Base-by-base conservation (phyloP, 2,113 vertebrate species). In the Sylvilagus bachmani region DNA sequence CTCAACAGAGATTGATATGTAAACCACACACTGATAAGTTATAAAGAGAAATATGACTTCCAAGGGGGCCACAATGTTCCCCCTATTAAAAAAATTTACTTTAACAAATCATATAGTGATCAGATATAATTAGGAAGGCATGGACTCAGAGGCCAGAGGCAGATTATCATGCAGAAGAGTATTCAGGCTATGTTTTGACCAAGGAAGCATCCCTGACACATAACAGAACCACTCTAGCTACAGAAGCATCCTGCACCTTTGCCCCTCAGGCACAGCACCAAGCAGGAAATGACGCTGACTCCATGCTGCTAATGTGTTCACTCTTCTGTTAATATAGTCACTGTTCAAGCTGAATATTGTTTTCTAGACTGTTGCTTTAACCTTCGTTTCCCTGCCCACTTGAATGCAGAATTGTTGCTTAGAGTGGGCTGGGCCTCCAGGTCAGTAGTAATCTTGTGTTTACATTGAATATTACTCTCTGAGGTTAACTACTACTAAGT, bases 291-390 rank as follows among this genome's bases (percentile, higher is more conserved):
- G 61, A 92, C 31, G 73, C 12, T 58, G 24, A 77, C 17, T 81
- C 62, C 31, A 44, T 93, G 73, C 71, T 61, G 12, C 67, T 87
- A 55, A 58, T 51, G 53, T 86, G 11, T 78, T 62, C 81, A 51
- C 29, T 84, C 22, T 87, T 86, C 51, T 94, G 24, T 84, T 79
- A 87, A 16, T 33, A 9, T 38, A 58, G 25, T 79, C 24, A 71
- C 92, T 75, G 6, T 93, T 89, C 64, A 95, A 70, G 75, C 31
- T 71, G 31, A 24, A 31, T 89, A 10, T 74, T 25, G 64, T 36
- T 82, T 3, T 83, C 36, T 85, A 73, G 44, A n/a, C 62, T 82
- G 3, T 84, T 93, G 66, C n/a, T 86, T 91, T 82, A 71, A 93
- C 25, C 8, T 51, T 12, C 11, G 2, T 84, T 55, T 94, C 44